Percentiles rank a stretch among this genome's conserved stretches.
Evolutionary conservation across 2,888 invertebrate genomes (phyloP).

Genomic region (Anoplius nigerrimus): DNA sequence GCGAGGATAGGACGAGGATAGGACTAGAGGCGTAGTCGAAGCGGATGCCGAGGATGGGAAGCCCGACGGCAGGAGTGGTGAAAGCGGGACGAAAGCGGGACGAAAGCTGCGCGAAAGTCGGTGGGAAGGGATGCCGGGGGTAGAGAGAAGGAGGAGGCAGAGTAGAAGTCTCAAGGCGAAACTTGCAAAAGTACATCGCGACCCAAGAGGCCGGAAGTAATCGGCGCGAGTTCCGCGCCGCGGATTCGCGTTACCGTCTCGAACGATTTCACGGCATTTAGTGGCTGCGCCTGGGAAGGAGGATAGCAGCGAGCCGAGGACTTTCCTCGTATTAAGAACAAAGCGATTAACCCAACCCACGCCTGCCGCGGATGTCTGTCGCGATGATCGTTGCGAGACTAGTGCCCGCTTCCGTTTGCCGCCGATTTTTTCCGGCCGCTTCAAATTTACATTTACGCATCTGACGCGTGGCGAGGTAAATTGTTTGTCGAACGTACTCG

Average conservation of each 20-base stretch:
- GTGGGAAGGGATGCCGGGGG: conserved; percentile 23
- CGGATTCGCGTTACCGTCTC: conserved; percentile 57
- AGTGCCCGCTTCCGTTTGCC: too few species aligned
- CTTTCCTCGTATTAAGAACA: conserved; percentile 1
- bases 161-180: conserved; percentile 60
- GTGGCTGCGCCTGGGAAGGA: conserved; percentile 57
- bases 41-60: background rate
- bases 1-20: background rate
- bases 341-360: background rate
- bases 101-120: background rate
- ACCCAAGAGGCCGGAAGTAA: conserved; percentile 73
- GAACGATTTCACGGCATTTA: conserved; percentile 63
- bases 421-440: too few species aligned
- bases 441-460: too few species aligned
- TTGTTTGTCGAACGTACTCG: too few species aligned
- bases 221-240: conserved; percentile 63
- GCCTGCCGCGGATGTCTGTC: background rate
- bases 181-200: conserved; percentile 73
- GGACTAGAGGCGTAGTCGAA: background rate
- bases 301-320: background rate
- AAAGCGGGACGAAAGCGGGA: too few species aligned
- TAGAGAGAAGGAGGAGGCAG: conserved; percentile 27
- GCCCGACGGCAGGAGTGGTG: background rate
- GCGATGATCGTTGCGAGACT: background rate
- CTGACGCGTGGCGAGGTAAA: too few species aligned